These are phyloP conservation scores for Slavum lentiscoides DNA, from an alignment of 2,888 invertebrate species.

Conservation along the genomic window DNA sequence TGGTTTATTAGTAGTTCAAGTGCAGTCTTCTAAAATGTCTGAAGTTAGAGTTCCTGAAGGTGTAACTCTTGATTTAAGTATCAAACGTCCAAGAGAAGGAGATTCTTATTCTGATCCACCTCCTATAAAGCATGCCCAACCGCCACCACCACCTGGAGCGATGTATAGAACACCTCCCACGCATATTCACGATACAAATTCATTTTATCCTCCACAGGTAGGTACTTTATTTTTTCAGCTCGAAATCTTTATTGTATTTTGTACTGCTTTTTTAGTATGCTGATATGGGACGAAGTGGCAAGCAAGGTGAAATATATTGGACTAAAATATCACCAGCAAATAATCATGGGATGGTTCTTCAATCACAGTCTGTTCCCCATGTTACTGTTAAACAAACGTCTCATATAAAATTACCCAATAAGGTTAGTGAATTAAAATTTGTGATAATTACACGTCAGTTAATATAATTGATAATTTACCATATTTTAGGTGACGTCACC, in stretches of 20 bases:
- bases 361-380: conserved; percentile 47
- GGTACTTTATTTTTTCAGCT: not conserved
- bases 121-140: conserved; percentile 53
- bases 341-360: conserved; percentile 50
- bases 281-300: conserved; percentile 47
- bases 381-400: conserved; percentile 55
- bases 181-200: conserved; percentile 47
- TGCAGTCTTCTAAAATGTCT: conserved; percentile 56
- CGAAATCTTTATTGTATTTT: not conserved
- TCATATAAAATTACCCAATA: conserved; percentile 53
- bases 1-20: conserved; percentile 69
- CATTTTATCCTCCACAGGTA: conserved; percentile 48
- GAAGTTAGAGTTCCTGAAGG: conserved; percentile 49
- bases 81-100: conserved; percentile 68
- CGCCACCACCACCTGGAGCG: conserved; percentile 55
- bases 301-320: conserved; percentile 52
- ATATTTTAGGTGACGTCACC: conserved; percentile 59
- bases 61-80: conserved; percentile 72
- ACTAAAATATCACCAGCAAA: conserved; percentile 43
- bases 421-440: conserved; percentile 29
- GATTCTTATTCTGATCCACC: conserved; percentile 57
- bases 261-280: conserved; percentile 22
- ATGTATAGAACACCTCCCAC: conserved; percentile 56
- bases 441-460: conserved; percentile 27
- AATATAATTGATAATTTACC: not conserved